A percentile compares a stretch with the other conserved stretches of the same genome.
These are phyloP conservation scores for Caenorhabditis zanzibari DNA, from an alignment of 2,888 invertebrate species.

Conservation along the genomic window DNA sequence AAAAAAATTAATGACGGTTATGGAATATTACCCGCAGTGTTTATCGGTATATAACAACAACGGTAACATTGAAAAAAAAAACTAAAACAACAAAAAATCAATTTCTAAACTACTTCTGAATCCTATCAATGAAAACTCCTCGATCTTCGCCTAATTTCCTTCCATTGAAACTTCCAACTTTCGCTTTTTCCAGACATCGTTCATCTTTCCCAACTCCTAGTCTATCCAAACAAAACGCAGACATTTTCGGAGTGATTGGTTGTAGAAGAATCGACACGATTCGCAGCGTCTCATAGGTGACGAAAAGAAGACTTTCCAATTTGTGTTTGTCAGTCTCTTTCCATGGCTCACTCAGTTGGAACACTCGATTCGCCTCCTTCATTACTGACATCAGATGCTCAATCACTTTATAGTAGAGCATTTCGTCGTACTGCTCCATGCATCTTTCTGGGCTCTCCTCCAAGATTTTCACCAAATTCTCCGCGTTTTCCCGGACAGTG, in stretches of 20 bases:
- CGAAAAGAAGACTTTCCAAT: slow-evolving; percentile 87
- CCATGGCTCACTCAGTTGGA: slow-evolving; percentile 94
- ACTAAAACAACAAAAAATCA: background rate
- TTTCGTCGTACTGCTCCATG: slow-evolving; percentile 72
- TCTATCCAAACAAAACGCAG: slow-evolving; percentile 87
- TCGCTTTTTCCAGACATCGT: slow-evolving; percentile 67
- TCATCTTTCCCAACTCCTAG: slow-evolving; percentile 67
- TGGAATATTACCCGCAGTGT: background rate
- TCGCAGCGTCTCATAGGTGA: slow-evolving; percentile 92
- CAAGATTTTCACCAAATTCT: slow-evolving; percentile 46
- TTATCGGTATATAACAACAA: background rate
- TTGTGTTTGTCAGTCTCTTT: slow-evolving; percentile 87
- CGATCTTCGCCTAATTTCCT: slow-evolving; percentile 53
- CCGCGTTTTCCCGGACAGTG: slow-evolving; percentile 26
- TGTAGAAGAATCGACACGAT: slow-evolving; percentile 90
- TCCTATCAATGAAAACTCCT: slow-evolving; percentile 60
- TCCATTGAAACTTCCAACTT: slow-evolving; percentile 58
- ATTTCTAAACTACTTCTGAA: slow-evolving; percentile 49
- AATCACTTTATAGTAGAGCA: slow-evolving; percentile 86
- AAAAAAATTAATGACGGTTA: background rate
- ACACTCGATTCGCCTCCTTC: slow-evolving; percentile 91
- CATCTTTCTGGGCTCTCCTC: slow-evolving; percentile 19
- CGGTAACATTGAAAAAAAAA: background rate
- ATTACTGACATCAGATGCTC: slow-evolving; percentile 89
- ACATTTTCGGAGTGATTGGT: slow-evolving; percentile 91